A percentile compares a stretch with the other conserved stretches of the same genome.
phyloP scores from a whole-genome alignment of 1,140 invertebrate genomes.

The Zophobas atratus region DNA sequence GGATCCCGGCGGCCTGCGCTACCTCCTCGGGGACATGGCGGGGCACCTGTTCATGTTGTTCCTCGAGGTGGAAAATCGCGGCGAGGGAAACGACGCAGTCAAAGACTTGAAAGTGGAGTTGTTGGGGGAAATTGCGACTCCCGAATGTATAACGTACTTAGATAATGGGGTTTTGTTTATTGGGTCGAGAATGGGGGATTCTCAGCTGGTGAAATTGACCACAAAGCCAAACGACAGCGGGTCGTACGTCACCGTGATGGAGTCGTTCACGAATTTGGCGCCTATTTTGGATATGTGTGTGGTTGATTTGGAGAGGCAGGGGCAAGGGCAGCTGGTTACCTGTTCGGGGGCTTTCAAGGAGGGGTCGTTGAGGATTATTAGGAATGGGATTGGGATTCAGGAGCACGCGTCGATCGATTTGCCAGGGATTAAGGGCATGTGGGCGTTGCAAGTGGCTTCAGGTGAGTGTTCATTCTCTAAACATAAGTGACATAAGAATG shows the following conservation, averaged over 20 bases:
- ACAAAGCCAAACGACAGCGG: conserved; percentile 87
- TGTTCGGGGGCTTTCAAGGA: conserved; percentile 98
- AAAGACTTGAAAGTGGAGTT: conserved; percentile 95
- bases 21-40: conserved; percentile 94
- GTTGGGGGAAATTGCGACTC: conserved; percentile 95
- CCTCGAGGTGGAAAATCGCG: conserved; percentile 87
- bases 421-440: conserved; percentile 97
- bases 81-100: conserved; percentile 82
- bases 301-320: conserved; percentile 96
- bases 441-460: conserved; percentile 87
- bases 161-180: conserved; percentile 99
- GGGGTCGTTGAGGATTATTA: conserved; percentile 95
- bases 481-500: neutral
- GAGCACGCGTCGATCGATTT: conserved; percentile 98
- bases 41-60: conserved; percentile 98
- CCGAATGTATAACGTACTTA: conserved; percentile 98
- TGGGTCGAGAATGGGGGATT: conserved; percentile 96
- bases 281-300: conserved; percentile 99
- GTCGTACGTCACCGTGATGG: conserved; percentile 95
- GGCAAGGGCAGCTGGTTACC: conserved; percentile 98
- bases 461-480: conserved; percentile 60
- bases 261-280: conserved; percentile 97
- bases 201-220: conserved; percentile 94
- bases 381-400: conserved; percentile 95
- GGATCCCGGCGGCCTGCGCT: conserved; percentile 91